Base-by-base conservation (phyloP, 2,113 vertebrate species). In the Phasianus colchicus region DNA sequence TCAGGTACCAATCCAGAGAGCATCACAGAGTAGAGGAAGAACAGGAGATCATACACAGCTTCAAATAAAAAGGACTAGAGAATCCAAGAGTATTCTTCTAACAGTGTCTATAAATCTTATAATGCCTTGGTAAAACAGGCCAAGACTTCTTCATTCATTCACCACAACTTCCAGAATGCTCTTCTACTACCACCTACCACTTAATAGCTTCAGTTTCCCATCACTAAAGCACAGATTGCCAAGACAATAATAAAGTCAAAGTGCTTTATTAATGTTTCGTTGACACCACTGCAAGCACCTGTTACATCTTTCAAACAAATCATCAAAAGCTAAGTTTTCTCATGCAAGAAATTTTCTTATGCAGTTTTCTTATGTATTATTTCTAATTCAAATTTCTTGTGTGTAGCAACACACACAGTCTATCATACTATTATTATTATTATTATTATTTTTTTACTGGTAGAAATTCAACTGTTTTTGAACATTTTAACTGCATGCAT, bases 81-180 rank as follows among this genome's bases (percentile, higher is more conserved):
- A 47, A 54, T 32, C 18, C 24, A 64, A 14, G 60, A 11, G 6
- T 2, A 34, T 29, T 7, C 11, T 6, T 48, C 45, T 20, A 74
- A 6, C 24, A 47, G 40, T 3, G 67, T 4, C 13, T 27, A 7
- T 29, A 70, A 83, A 3, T 71, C 11, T 40, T 58, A 7, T 0
- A 61, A 29, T 42, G 36, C 19, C 79, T 86, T 2, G 5, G 3
- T 17, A 27, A 93, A 90, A 29, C 19, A 29, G 1, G 5, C 11
- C n/a, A 67, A 20, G 24, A 66, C 29, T 34, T 61, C 34, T 34
- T 61, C 11, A 30, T 34, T 78, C 25, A 14, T 42, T n/a, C 82
- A n/a, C 60, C 57, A 36, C 48, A 64, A 22, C 24, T 4, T 72
- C 34, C 27, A 55, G 38, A 86, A 47, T 2, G n/a, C 25, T 20